Percentiles rank a stretch among this genome's conserved stretches.
Evolutionary conservation across 2,113 vertebrate genomes (phyloP).

Genomic region (Cheirogaleus medius): DNA sequence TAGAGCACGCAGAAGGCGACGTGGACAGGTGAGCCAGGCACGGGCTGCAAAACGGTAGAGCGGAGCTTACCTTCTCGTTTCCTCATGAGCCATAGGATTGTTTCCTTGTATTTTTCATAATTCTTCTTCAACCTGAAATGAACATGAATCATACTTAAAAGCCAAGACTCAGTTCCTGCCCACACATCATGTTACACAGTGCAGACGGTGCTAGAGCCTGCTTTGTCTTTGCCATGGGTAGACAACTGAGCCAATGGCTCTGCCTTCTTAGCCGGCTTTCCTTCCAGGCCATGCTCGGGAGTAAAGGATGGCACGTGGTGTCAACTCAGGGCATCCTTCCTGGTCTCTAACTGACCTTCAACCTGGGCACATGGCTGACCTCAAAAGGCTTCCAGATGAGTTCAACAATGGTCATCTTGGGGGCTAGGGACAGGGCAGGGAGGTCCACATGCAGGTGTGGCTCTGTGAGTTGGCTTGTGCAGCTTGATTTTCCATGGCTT

Average conservation of each 20-base stretch:
- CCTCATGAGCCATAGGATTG: constrained; percentile 43
- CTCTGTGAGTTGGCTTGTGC: background rate
- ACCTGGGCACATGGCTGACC: background rate
- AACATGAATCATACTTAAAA: constrained; percentile 26
- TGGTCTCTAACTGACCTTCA: background rate
- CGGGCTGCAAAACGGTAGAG: accelerated
- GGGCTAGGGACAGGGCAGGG: background rate
- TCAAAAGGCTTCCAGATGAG: background rate
- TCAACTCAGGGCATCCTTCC: background rate
- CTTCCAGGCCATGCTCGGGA: background rate
- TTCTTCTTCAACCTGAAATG: constrained; percentile 63
- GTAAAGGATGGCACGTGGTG: accelerated
- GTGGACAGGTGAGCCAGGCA: background rate
- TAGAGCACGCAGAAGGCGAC: accelerated
- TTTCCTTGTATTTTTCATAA: constrained; percentile 59
- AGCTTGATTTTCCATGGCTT: background rate
- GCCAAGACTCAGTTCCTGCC: background rate
- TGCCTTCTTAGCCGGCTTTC: background rate
- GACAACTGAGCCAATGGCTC: background rate
- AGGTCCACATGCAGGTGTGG: background rate
- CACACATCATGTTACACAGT: background rate
- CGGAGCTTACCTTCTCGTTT: constrained; percentile 50
- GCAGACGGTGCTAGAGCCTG: no score
- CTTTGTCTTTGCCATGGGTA: background rate
- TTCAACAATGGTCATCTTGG: background rate